These are phyloP conservation scores for Girardinus metallicus DNA, from an alignment of 2,797 vertebrate genomes.

Conservation along the genomic window DNA sequence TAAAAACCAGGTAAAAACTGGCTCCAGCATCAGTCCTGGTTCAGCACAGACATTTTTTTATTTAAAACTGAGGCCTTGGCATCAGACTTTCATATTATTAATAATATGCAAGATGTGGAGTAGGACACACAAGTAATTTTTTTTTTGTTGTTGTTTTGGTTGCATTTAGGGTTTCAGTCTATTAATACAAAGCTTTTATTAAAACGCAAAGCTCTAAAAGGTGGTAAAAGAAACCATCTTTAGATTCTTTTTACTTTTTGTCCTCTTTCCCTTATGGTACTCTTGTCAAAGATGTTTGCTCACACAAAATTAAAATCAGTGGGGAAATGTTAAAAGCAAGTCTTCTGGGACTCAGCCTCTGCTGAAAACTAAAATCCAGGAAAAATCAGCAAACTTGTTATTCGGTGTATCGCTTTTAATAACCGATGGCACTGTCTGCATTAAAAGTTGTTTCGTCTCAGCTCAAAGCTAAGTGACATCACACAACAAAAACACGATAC, in stretches of 20 bases:
- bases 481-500: background rate
- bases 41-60: background rate
- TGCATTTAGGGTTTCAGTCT: background rate
- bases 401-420: background rate
- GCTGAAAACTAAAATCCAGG: conserved; percentile 1
- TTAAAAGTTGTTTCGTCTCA: conserved; percentile 8
- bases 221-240: background rate
- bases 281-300: background rate
- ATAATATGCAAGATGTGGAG: background rate
- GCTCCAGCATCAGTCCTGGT: background rate
- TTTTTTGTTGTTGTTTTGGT: background rate
- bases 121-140: background rate
- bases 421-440: background rate
- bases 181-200: background rate
- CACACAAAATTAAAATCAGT: background rate
- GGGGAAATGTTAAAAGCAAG: background rate
- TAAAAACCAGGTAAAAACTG: background rate
- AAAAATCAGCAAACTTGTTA: conserved; percentile 4
- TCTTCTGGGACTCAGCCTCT: background rate
- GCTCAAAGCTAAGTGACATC: background rate
- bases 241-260: background rate
- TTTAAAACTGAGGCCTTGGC: background rate
- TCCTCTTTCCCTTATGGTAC: background rate
- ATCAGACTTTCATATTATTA: background rate
- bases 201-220: background rate